Evolutionary conservation across 2,113 vertebrate species (phyloP), one percentile per base, ranked within the genome.

Genomic region (Centropus bengalensis): DNA sequence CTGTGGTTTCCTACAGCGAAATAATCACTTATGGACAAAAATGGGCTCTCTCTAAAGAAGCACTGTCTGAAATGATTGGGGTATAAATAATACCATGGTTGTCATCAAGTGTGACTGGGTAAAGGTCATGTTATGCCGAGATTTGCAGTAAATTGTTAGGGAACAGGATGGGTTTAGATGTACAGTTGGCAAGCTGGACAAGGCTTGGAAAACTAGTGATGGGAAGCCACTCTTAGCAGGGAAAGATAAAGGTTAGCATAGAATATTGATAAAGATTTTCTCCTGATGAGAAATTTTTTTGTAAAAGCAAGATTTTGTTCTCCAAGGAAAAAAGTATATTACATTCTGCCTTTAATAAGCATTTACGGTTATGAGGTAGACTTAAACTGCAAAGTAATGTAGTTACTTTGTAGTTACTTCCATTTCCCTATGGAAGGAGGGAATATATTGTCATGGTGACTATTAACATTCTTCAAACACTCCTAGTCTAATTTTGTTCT

Each of bases 1-100:
- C 47, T 81, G 86, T 75, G 92, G 82, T 92, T 96, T 88, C 64
- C 24, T 44, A 64, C 47, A 47, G 56, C 67, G 55, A 81, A 78
- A 92, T 47, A 20, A 23, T 56, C 69, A 30, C 28, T 90, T 63
- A 30, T 5, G 47, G 80, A 81, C 32, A 80, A 86, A 88, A 93
- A 92, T 38, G 15, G 14, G 7, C 52, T 63, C 59, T 78, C 47
- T 59, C 71, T 83, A 30, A 86, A 91, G 92, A 82, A 94, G 33
- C 21, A 47, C 0, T 6, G 38, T 64, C 56, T 78, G 73, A 81
- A 92, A 67, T 0, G 6, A 70, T 55, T 3, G 5, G 56, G 17
- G 36, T 78, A 68, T 78, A 83, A 96, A 59, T 83, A 86, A 93
- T 14, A 36, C 26, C 67, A 5, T 54, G 55, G 85, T 91, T 87